Evolutionary conservation across 2,113 vertebrate species (phyloP).

Genomic region (Cyprinodon variegatus): DNA sequence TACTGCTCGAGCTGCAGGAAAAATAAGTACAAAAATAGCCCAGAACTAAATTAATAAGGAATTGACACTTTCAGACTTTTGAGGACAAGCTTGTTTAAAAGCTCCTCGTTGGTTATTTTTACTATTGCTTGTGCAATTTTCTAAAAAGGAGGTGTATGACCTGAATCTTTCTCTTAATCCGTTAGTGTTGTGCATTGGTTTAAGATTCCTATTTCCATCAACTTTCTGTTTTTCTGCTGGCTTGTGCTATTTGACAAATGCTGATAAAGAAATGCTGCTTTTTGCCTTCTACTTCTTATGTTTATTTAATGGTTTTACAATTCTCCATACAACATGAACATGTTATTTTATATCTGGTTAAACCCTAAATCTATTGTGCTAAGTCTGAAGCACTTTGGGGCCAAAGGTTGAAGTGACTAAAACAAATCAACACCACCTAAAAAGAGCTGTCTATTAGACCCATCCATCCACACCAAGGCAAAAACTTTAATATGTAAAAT

Average conservation of each 20-base stretch:
- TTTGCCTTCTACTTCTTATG: neutral
- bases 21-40: too few species aligned
- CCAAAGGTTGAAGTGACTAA: neutral
- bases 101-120: neutral
- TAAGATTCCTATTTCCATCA: neutral
- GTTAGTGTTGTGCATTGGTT: constrained; percentile 5
- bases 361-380: too few species aligned
- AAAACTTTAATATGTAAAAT: too few species aligned
- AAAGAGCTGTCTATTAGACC: neutral
- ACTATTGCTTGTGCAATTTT: constrained; percentile 3
- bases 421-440: neutral
- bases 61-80: neutral
- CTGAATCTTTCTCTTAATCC: neutral
- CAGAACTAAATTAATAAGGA: too few species aligned
- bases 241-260: neutral
- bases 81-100: neutral
- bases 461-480: too few species aligned
- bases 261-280: neutral
- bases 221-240: neutral
- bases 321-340: neutral
- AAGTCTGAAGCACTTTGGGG: neutral
- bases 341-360: neutral
- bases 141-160: neutral
- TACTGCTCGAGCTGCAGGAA: too few species aligned
- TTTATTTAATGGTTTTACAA: neutral